A percentile compares a stretch with the other conserved stretches of the same genome.
phyloP scores from a whole-genome alignment of 2,888 invertebrate species.

The Malacosoma neustria region DNA sequence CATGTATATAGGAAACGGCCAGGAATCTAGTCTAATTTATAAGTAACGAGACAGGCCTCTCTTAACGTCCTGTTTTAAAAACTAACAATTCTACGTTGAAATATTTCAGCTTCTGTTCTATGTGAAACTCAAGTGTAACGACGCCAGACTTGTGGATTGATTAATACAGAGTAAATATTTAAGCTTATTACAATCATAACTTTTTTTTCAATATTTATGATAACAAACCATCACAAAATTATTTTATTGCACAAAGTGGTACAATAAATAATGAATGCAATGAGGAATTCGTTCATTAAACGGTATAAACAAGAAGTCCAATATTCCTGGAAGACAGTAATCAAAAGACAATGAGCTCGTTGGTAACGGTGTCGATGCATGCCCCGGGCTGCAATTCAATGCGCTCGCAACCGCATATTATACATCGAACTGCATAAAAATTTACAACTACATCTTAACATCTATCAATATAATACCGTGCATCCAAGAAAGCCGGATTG shows the following conservation, averaged over 20 bases:
- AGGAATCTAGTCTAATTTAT: conserved; percentile 13
- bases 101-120: conserved; percentile 2
- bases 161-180: not conserved
- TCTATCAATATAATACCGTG: conserved; percentile 20
- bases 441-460: conserved; percentile 34
- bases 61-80: conserved; percentile 2
- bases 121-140: not conserved
- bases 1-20: conserved; percentile 14
- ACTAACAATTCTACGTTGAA: conserved; percentile 3
- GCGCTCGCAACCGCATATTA: conserved; percentile 35
- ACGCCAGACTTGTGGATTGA: not conserved
- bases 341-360: conserved; percentile 57
- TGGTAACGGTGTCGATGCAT: conserved; percentile 48
- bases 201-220: not conserved
- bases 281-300: conserved; percentile 57
- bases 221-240: not conserved
- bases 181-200: not conserved
- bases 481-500: conserved; percentile 6
- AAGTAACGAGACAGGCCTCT: conserved; percentile 9
- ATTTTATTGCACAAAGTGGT: not conserved
- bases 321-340: conserved; percentile 59
- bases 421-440: conserved; percentile 44
- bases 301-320: conserved; percentile 63
- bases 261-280: conserved; percentile 37
- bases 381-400: conserved; percentile 26